Base-by-base conservation (phyloP, 2,888 invertebrate species). In the Drosophila testacea region DNA sequence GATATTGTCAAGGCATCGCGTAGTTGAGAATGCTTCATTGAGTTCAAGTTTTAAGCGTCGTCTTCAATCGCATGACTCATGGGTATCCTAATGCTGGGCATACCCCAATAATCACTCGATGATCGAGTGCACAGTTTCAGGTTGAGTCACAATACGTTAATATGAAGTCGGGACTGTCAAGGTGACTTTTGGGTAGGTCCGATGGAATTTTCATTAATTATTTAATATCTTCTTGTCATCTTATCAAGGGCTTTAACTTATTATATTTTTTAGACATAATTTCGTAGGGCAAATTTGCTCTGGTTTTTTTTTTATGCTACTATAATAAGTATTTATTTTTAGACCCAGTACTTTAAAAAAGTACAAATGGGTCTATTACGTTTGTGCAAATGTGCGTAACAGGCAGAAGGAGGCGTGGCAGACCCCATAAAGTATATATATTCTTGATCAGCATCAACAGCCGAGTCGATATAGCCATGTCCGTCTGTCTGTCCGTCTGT, bases 1-100 rank as follows among this genome's bases (percentile, higher is more conserved):
- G 42, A 2, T 42, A 52, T 48, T 66, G 66, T n/a, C 34, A 38
- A 11, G 38, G 46, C 27, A n/a, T 30, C 27, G 36, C 30, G 5
- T 11, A 32, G 11, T n/a, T 7, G 1, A 7, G 32, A 34, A 13
- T 65, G 57, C 36, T 42, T 27, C 6, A 13, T 32, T 1, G n/a
- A 22, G 44, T 4, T 41, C 32, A 10, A 6, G 9, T 10, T 7
- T 6, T 6, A 36, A 38, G n/a, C 34, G 13, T 2, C 16, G 6
- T 22, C n/a, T 48, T 11, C 22, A 10, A 16, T 2, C 2, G 11
- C n/a, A n/a, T 76, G 75, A 76, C 54, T 69, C 69, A 78, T 41
- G 27, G 3, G 41, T 36, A 56, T 63, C 73, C 44, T 34, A 39
- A 32, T 11, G 13, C n/a, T 1, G 22, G 47, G 36, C 38, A 50